Evolutionary conservation across 1,140 invertebrate species (phyloP).

Genomic region (Drosophila prosaltans): DNA sequence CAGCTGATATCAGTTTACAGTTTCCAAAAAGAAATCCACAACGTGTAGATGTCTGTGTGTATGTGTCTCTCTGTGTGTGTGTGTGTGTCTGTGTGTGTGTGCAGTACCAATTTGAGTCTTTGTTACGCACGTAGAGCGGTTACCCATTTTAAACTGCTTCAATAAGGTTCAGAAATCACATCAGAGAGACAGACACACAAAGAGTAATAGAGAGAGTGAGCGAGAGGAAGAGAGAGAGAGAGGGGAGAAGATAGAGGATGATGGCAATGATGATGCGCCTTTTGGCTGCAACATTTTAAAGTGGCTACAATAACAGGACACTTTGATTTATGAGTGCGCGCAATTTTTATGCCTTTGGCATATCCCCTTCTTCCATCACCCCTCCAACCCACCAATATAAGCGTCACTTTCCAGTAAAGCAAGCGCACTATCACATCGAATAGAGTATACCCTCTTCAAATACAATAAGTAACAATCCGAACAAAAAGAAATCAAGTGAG

Average conservation of each 20-base stretch:
- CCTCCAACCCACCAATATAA: neutral
- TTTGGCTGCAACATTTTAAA: constrained; percentile 33
- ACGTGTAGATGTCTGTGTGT: neutral
- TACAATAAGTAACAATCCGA: no score
- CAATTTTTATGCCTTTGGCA: constrained; percentile 43
- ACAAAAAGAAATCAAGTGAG: no score
- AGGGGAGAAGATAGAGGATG: no score
- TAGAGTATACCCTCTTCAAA: no score
- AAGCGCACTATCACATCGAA: no score
- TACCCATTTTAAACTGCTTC: constrained; percentile 4
- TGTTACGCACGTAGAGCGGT: constrained; percentile 24
- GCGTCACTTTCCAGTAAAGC: no score
- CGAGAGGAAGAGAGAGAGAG: neutral
- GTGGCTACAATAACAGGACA: constrained; percentile 58
- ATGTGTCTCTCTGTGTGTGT: neutral
- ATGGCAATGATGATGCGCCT: constrained; percentile 13
- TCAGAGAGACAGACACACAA: neutral
- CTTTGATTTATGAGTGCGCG: constrained; percentile 61
- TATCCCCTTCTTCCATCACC: neutral
- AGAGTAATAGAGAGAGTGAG: neutral
- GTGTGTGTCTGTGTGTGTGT: constrained; percentile 15
- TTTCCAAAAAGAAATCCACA: neutral
- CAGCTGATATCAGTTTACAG: constrained; percentile 15
- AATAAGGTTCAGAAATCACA: constrained; percentile 10
- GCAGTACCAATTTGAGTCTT: constrained; percentile 23